Evolutionary conservation across 2,888 invertebrate species (phyloP).

Genomic region (Philhelius pedissequus): DNA sequence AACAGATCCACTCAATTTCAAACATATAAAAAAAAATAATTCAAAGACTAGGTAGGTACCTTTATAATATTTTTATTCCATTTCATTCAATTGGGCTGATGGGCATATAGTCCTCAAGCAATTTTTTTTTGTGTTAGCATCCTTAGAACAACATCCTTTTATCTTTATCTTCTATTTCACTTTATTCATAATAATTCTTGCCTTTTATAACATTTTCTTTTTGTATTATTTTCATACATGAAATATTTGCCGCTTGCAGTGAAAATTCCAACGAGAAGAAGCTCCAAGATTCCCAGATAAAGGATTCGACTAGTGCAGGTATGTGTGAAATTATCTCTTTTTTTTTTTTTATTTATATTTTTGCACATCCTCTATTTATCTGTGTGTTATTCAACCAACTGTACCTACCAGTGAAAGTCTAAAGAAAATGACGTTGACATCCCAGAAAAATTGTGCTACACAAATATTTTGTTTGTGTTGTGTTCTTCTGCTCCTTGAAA

Average conservation of each 20-base stretch:
- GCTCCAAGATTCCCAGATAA: conserved; percentile 12
- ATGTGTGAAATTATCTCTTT: conserved; percentile 56
- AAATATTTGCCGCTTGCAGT: conserved; percentile 18
- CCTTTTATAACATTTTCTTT: background rate
- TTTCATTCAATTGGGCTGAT: background rate
- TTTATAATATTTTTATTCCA: background rate
- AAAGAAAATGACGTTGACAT: background rate
- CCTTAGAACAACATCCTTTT: conserved; percentile 29
- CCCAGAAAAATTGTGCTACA: conserved; percentile 21
- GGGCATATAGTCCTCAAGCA: background rate
- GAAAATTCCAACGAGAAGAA: conserved; percentile 49
- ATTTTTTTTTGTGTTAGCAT: too few relatives aligned
- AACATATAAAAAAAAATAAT: background rate
- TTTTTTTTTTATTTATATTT: conserved; percentile 23
- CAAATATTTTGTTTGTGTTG: conserved; percentile 11
- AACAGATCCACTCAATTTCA: too few relatives aligned
- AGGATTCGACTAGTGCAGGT: conserved; percentile 49
- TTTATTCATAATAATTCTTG: background rate
- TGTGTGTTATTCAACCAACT: background rate
- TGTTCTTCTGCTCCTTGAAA: background rate
- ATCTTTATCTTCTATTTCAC: background rate
- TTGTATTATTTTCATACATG: background rate
- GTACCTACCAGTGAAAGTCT: background rate
- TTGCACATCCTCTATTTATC: conserved; percentile 23
- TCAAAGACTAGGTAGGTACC: background rate